Evolutionary conservation across 2,113 vertebrate genomes (phyloP), one percentile per base, ranked within the genome.

Genomic region (Tachysurus vachellii): DNA sequence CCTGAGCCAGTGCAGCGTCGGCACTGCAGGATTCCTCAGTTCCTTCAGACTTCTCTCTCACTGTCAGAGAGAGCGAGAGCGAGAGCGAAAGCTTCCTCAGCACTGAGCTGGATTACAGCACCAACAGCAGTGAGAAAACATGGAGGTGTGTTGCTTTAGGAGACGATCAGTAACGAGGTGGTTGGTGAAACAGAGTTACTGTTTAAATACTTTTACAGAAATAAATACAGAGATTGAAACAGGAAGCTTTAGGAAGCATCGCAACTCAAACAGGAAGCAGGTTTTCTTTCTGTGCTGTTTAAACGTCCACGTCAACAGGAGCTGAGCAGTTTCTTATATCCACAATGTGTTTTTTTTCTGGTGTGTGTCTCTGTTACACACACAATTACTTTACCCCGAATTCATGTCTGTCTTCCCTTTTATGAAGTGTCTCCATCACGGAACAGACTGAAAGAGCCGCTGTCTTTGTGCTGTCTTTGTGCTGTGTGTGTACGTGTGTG

Each of bases 381-480:
- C 19, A 75, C 71, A 76, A 75, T 54, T 21, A 47, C 68, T 75
- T 75, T 57, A 21, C 66, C 12, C 42, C n/a, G 36, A 77, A 2
- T 64, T 50, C 57, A 21, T 66, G 70, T 42, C 21, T 14, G 12
- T 44, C 66, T 82, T 68, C 71, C 36, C 62, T 59, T 84, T 44
- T 73, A 42, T 82, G 66, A 82, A 87, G 66, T 68, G 76, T 57
- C 26, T 87, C 85, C 66, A 84, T 87, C 66, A 61, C 85, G 21
- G 56, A 56, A 62, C 85, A 80, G 68, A 73, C 54, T 21, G 59
- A 53, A 68, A 62, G 56, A 66, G 68, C 16, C 26, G 36, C 36
- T 36, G 36, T 36, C 36, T 36, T 36, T 36, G 36, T 76, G 68
- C 76, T 85, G 66, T 83, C 76, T 81, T 73, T 44, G 36, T 44